Evolutionary conservation across 2,888 invertebrate genomes (phyloP).

Genomic region (Pseudococcus viburni): DNA sequence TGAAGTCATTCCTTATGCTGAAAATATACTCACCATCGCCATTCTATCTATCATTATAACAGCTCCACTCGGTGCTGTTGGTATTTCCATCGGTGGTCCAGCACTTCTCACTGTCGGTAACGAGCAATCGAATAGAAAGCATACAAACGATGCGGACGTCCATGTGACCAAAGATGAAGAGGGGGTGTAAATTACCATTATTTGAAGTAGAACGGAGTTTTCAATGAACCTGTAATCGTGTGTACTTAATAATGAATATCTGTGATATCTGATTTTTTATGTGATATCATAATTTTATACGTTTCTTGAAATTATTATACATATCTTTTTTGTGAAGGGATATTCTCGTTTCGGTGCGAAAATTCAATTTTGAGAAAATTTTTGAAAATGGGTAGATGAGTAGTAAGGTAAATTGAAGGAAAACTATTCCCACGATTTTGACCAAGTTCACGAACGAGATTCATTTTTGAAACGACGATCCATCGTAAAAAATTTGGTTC

Average conservation of each 20-base stretch:
- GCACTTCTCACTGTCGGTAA: slow-evolving; percentile 68
- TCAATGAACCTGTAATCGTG: not conserved
- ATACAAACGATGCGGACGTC: not conserved
- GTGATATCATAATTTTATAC: too few species aligned
- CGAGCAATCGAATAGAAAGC: not conserved
- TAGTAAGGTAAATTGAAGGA: too few species aligned
- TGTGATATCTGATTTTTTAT: too few species aligned
- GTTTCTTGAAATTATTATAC: too few species aligned
- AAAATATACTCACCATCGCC: slow-evolving; percentile 71
- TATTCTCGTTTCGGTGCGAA: too few species aligned
- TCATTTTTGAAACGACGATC: too few species aligned
- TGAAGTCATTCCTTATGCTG: slow-evolving; percentile 57
- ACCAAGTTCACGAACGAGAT: too few species aligned
- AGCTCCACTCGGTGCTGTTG: slow-evolving; percentile 72
- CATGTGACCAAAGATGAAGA: not conserved
- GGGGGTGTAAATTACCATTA: not conserved
- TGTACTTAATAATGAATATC: not conserved
- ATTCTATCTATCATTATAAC: slow-evolving; percentile 72
- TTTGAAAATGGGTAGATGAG: too few species aligned
- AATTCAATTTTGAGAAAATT: too few species aligned
- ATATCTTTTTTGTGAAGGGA: too few species aligned
- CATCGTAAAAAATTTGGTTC: too few species aligned
- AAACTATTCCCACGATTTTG: too few species aligned
- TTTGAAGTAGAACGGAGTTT: not conserved
- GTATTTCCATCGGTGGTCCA: slow-evolving; percentile 70